Evolutionary conservation across 2,113 vertebrate species (phyloP), one percentile per base, ranked within the genome.

Genomic region (Cottus gobio): DNA sequence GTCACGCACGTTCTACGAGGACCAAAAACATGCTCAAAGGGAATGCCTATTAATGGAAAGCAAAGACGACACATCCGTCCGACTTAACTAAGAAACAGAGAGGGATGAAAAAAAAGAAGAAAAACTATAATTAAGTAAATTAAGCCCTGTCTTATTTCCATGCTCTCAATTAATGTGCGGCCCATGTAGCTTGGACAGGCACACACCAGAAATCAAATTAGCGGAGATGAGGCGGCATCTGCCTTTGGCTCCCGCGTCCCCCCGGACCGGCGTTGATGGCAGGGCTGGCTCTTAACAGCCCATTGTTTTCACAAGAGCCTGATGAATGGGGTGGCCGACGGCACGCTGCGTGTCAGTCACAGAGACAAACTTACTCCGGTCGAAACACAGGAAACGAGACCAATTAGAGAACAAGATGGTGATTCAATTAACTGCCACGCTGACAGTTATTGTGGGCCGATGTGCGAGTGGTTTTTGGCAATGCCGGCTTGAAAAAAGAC

Each of bases 121-220:
- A 12, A 30, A 9, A 48, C 63, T 72, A 83, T 83, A 87, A 90
- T 89, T 83, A 90, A 86, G 85, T 82, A 84, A 91, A 92, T 91
- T 83, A 93, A 87, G 81, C 77, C 79, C 60, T 54, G 73, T 91
- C 85, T 86, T 91, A 90, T 93, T 91, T 90, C 87, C 89, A 90
- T 89, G 85, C 86, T 92, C 84, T 92, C 82, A 91, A 90, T 93
- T 88, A 90, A 90, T 87, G 91, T 85, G 81, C 76, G 70, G 81
- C 78, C 80, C 85, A 72, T 91, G 89, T 90, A 66, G 84, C 77
- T 69, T 63, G 56, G 74, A 85, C 71, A 86, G 83, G 82, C 83
- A 79, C 80, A 82, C 83, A 89, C 75, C 77, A 91, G 83, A 90
- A 94, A 94, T 92, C 89, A 90, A 92, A 94, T 92, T 93, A 94